Evolutionary conservation across 2,888 invertebrate species (phyloP).

Genomic region (Coleophora flavipennella): DNA sequence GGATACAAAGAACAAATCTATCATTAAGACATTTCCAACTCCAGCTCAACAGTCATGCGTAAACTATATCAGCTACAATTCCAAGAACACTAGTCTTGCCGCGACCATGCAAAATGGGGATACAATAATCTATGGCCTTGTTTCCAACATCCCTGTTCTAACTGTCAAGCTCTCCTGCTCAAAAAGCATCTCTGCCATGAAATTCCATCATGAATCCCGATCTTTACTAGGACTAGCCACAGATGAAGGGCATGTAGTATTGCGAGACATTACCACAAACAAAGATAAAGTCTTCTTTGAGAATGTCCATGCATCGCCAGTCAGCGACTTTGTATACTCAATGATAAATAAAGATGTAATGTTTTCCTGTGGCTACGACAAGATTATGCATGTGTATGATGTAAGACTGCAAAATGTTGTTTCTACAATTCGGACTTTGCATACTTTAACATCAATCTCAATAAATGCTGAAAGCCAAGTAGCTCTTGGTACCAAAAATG

Average conservation of each 20-base stretch:
- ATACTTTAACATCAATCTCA: slow-evolving; percentile 51
- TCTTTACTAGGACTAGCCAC: slow-evolving; percentile 60
- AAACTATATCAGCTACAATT: slow-evolving; percentile 56
- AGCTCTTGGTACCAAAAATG: slow-evolving; percentile 71
- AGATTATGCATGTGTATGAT: slow-evolving; percentile 72
- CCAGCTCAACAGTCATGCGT: slow-evolving; percentile 50
- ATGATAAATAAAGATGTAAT: slow-evolving; percentile 69
- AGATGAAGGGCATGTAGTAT: slow-evolving; percentile 62
- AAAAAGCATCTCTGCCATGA: slow-evolving; percentile 59
- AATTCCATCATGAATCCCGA: slow-evolving; percentile 61
- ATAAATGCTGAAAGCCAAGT: slow-evolving; percentile 60
- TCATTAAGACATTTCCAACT: slow-evolving; percentile 58
- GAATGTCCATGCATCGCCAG: slow-evolving; percentile 69
- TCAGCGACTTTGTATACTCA: slow-evolving; percentile 72
- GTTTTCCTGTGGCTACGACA: slow-evolving; percentile 70
- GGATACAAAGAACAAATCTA: slow-evolving; percentile 61
- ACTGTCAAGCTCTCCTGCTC: slow-evolving; percentile 54
- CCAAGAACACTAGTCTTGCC: slow-evolving; percentile 61
- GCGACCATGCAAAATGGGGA: slow-evolving; percentile 63
- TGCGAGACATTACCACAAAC: slow-evolving; percentile 57
- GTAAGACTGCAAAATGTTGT: slow-evolving; percentile 59
- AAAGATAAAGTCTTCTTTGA: slow-evolving; percentile 62
- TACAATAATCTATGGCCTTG: slow-evolving; percentile 63
- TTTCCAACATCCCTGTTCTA: slow-evolving; percentile 57
- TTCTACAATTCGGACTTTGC: slow-evolving; percentile 49